Evolutionary conservation across 2,797 vertebrate genomes (phyloP), one percentile per base, ranked within the genome.

Genomic region (Mus minutoides): DNA sequence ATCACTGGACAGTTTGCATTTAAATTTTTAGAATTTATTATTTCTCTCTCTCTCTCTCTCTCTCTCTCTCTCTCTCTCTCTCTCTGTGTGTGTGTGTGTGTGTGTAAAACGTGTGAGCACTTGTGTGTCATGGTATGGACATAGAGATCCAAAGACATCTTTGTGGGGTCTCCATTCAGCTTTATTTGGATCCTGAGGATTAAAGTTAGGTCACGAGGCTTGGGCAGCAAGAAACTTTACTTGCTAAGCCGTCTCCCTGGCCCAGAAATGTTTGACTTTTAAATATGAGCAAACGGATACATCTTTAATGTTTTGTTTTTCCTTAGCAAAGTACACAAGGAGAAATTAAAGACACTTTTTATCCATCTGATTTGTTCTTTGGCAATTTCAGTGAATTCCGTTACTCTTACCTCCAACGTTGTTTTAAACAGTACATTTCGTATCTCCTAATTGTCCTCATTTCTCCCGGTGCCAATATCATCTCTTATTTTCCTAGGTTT

Each of bases 261-360:
- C 34, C 84, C 46, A 26, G 49, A 67, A 67, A 52, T 46, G 16
- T 17, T 90, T 91, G 54, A 34, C 83, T 49, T 71, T 60, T 71
- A 62, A 56, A 85, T 37, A 88, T 71, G 10, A 77, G 29, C 73
- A 24, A 58, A 67, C 4, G 43, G 34, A 84, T 90, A 2, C 43
- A n/a, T 49, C 29, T 85, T 49, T 67, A 91, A 86, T 88, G 80
- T 11, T 46, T 95, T 91, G 46, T 71, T 49, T 69, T 52, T 71
- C 46, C 34, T 54, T 54, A 69, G 31, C 43, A 37, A 26, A 86
- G 46, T 46, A 54, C 46, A 37, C 64, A 69, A 85, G 34, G 13
- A 34, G 64, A 54, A 26, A 71, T 54, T 52, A 26, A 52, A 69
- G 14, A 69, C 46, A 64, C 31, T n/a, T 3, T 26, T 54, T 71